These are phyloP conservation scores for Ethmia dodecea DNA, from an alignment of 2,888 invertebrate genomes.

Conservation along the genomic window DNA sequence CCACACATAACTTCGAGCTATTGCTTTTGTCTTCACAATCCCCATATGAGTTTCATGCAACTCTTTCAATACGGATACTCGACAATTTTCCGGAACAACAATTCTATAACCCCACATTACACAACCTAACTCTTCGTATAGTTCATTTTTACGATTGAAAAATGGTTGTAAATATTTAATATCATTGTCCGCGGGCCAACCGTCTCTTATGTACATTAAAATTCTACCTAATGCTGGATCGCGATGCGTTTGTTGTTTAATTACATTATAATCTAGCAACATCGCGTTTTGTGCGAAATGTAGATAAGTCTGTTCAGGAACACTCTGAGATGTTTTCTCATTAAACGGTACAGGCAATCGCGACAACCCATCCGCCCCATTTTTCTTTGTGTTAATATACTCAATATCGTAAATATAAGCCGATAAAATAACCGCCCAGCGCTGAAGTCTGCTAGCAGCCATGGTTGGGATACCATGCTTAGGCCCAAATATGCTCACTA, in stretches of 20 bases:
- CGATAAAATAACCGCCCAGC: slow-evolving; percentile 1
- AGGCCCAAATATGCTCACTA: too few species aligned
- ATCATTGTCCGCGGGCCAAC: neutral
- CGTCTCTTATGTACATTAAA: neutral
- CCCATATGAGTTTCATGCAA: too few species aligned
- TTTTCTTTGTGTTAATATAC: neutral
- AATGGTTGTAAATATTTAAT: neutral
- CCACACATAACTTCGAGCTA: too few species aligned
- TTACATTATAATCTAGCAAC: neutral
- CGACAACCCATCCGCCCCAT: slow-evolving; percentile 2
- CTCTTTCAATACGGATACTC: too few species aligned
- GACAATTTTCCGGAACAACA: too few species aligned
- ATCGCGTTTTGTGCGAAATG: neutral
- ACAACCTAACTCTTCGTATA: neutral
- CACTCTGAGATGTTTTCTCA: too few species aligned
- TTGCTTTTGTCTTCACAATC: too few species aligned
- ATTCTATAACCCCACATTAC: too few species aligned
- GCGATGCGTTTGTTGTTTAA: neutral
- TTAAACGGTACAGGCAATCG: neutral
- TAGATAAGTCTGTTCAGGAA: too few species aligned
- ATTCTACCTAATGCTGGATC: neutral
- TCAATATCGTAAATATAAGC: slow-evolving; percentile 1
- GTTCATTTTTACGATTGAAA: neutral
- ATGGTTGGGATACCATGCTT: too few species aligned
- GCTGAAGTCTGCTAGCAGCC: too few species aligned